Conservation (phyloP, 2,113 vertebrate genomes). For the Chloroceryle aenea region DNA sequence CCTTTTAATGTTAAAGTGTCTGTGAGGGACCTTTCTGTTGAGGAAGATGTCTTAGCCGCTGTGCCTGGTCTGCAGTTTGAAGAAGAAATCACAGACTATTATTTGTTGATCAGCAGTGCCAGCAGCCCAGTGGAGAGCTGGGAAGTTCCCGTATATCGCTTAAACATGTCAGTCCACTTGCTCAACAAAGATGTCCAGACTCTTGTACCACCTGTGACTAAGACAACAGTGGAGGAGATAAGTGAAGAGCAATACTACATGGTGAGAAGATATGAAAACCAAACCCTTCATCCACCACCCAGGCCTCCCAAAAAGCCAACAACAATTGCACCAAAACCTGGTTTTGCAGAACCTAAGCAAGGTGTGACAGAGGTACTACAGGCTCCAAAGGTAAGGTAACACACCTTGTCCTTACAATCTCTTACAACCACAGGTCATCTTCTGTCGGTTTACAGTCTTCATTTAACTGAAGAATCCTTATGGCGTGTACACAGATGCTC, state of each 20-base stretch:
- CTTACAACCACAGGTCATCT: neutral
- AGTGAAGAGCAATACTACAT: constrained; percentile 83
- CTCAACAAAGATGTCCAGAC: constrained; percentile 45
- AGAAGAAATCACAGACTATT: constrained; percentile 85
- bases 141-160: constrained; percentile 80
- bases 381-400: constrained; percentile 67
- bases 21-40: constrained; percentile 80
- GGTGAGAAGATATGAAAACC: constrained; percentile 81
- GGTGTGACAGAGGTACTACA: neutral
- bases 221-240: constrained; percentile 79
- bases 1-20: constrained; percentile 88
- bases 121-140: constrained; percentile 74
- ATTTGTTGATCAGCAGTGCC: constrained; percentile 78
- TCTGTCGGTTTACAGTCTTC: neutral
- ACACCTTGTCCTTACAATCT: neutral
- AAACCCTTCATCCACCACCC: constrained; percentile 78
- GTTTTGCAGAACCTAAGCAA: neutral
- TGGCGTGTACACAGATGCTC: constrained; percentile 25
- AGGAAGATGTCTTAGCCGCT: constrained; percentile 81
- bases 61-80: constrained; percentile 80
- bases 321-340: neutral
- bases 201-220: neutral
- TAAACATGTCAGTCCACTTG: constrained; percentile 74
- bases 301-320: constrained; percentile 84
- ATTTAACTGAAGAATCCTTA: neutral